Evolutionary conservation across 1,140 invertebrate genomes (phyloP).

Genomic region (Zaprionus gabonicus): DNA sequence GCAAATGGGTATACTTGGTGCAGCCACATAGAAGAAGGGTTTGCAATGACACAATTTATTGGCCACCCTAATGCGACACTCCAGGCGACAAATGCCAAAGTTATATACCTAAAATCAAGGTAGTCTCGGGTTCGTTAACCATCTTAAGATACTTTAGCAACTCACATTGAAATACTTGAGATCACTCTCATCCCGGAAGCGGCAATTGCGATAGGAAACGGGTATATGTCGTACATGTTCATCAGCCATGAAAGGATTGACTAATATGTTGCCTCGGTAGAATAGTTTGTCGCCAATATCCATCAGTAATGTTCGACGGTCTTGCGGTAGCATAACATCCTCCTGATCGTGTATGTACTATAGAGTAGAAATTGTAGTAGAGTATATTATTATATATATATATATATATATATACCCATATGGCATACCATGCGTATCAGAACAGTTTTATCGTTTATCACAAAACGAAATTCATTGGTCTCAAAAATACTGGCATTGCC

Average conservation of each 20-base stretch:
- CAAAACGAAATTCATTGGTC: slow-evolving; percentile 35
- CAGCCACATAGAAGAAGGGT: slow-evolving; percentile 71
- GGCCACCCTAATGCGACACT: slow-evolving; percentile 71
- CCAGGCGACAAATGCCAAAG: slow-evolving; percentile 70
- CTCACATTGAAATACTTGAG: slow-evolving; percentile 61
- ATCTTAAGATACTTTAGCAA: neutral
- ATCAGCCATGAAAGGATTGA: slow-evolving; percentile 61
- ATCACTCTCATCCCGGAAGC: slow-evolving; percentile 66
- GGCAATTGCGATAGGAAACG: slow-evolving; percentile 75
- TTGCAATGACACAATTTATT: slow-evolving; percentile 66
- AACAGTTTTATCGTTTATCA: neutral
- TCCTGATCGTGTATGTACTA: slow-evolving; percentile 73
- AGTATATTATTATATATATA: neutral
- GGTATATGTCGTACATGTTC: slow-evolving; percentile 66
- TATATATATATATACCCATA: too few relatives aligned
- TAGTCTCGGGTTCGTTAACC: neutral
- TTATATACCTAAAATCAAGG: slow-evolving; percentile 55
- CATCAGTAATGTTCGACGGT: slow-evolving; percentile 49
- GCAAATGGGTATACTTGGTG: slow-evolving; percentile 46
- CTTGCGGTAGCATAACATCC: slow-evolving; percentile 63
- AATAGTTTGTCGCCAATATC: slow-evolving; percentile 41
- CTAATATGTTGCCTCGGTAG: slow-evolving; percentile 41
- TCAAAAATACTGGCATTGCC: slow-evolving; percentile 47
- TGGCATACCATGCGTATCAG: slow-evolving; percentile 9
- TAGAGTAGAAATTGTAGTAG: neutral